These are phyloP conservation scores for Carassius carassius DNA, from an alignment of 2,113 vertebrate species.

Conservation along the genomic window DNA sequence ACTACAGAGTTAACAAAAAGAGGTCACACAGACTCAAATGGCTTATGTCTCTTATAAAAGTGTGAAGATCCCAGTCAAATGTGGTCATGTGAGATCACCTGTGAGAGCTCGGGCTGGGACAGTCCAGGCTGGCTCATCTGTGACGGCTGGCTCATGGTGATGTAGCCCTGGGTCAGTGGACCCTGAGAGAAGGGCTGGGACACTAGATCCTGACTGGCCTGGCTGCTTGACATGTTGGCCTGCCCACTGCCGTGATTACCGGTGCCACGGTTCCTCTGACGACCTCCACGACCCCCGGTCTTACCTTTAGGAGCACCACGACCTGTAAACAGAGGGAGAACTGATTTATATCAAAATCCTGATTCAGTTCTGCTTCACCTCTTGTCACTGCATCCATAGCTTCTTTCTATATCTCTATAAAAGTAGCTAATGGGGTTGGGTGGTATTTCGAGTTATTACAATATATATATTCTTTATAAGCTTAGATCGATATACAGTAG, in stretches of 20 bases:
- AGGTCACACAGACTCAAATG: not conserved
- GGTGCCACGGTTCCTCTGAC: conserved; percentile 87
- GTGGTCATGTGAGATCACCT: conserved; percentile 73
- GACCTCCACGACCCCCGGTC: conserved; percentile 81
- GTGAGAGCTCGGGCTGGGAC: conserved; percentile 95
- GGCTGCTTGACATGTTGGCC: conserved; percentile 86
- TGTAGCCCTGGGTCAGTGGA: conserved; percentile 95
- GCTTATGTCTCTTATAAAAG: not conserved
- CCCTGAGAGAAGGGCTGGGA: conserved; percentile 98
- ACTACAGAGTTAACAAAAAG: not conserved
- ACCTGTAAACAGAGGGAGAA: conserved; percentile 69
- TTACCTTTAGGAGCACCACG: conserved; percentile 91
- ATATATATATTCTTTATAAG: too few species aligned
- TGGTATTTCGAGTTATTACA: too few species aligned
- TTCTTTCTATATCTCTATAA: too few species aligned
- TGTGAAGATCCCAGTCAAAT: too few species aligned
- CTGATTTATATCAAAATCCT: not conserved
- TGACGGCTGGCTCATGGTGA: conserved; percentile 98
- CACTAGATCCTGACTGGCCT: conserved; percentile 91
- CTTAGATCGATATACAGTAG: too few species aligned
- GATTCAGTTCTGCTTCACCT: not conserved
- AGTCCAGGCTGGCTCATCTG: conserved; percentile 99
- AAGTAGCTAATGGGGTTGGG: too few species aligned
- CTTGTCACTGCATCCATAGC: not conserved
- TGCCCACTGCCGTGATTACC: conserved; percentile 84